These are phyloP conservation scores for Bombus fervidus DNA, from an alignment of 1,140 invertebrate genomes.

Conservation along the genomic window DNA sequence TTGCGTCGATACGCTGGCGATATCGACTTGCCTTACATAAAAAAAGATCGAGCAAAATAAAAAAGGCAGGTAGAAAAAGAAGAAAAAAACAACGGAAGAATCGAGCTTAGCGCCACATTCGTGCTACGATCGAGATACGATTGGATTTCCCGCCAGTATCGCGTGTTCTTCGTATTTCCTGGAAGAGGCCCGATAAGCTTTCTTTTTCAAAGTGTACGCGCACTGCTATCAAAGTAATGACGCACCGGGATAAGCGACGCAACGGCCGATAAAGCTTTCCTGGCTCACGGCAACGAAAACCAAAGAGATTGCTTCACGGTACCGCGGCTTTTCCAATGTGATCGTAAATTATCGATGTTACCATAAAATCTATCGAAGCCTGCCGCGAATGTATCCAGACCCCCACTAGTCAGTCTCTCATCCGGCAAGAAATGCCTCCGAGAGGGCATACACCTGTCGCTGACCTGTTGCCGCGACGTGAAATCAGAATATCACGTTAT, in stretches of 20 bases:
- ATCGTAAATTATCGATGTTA: conserved; percentile 48
- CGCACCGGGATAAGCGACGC: conserved; percentile 53
- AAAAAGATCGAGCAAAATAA: not conserved
- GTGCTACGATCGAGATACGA: conserved; percentile 38
- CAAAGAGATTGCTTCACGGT: conserved; percentile 27
- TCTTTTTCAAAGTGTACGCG: conserved; percentile 35
- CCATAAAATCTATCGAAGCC: conserved; percentile 35
- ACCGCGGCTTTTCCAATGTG: conserved; percentile 36
- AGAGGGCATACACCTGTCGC: not conserved
- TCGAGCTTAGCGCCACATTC: conserved; percentile 20
- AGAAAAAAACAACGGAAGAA: not conserved
- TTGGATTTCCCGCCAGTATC: conserved; percentile 41
- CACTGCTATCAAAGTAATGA: conserved; percentile 54
- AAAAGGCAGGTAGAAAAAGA: not conserved
- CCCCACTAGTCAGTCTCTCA: not conserved
- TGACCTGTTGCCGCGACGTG: conserved; percentile 8
- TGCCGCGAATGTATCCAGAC: not conserved
- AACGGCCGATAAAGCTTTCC: conserved; percentile 54
- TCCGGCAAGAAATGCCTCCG: not conserved
- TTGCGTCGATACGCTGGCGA: not conserved
- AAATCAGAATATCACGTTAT: conserved; percentile 39
- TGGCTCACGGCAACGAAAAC: conserved; percentile 12
- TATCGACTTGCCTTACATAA: not conserved
- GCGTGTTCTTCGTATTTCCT: conserved; percentile 50
- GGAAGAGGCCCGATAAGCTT: conserved; percentile 53